These are phyloP conservation scores for Graptemys geographica DNA, from an alignment of 2,797 vertebrate genomes.

Conservation along the genomic window DNA sequence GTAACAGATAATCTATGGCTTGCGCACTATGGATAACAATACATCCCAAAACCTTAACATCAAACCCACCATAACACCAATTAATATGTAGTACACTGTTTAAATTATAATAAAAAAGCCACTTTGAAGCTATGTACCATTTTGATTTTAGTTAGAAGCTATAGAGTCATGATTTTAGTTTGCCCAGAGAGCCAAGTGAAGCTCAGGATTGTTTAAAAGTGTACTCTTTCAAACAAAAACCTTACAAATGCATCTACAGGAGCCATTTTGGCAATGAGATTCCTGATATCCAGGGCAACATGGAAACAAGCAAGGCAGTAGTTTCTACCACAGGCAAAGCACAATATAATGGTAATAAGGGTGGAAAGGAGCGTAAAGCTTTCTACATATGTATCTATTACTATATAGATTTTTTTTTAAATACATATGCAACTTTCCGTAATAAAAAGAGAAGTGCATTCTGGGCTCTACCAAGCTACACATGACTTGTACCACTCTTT, in stretches of 20 bases:
- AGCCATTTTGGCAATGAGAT: not conserved
- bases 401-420: not conserved
- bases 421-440: not conserved
- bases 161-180: not conserved
- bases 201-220: not conserved
- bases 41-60: not conserved
- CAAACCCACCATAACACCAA: not conserved
- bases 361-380: not conserved
- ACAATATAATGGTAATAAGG: not conserved
- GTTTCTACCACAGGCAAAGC: not conserved
- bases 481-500: not conserved
- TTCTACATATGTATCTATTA: not conserved
- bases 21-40: not conserved
- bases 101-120: not conserved
- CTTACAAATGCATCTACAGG: not conserved
- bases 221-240: not conserved
- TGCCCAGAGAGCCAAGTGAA: not conserved
- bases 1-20: not conserved
- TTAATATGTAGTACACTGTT: not conserved
- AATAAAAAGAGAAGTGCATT: not conserved
- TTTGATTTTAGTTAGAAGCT: not conserved
- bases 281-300: not conserved
- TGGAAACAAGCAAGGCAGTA: not conserved
- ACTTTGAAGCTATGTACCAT: not conserved
- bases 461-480: not conserved